Base-by-base conservation (phyloP, 1,140 invertebrate genomes). In the Saccostrea glomerata region DNA sequence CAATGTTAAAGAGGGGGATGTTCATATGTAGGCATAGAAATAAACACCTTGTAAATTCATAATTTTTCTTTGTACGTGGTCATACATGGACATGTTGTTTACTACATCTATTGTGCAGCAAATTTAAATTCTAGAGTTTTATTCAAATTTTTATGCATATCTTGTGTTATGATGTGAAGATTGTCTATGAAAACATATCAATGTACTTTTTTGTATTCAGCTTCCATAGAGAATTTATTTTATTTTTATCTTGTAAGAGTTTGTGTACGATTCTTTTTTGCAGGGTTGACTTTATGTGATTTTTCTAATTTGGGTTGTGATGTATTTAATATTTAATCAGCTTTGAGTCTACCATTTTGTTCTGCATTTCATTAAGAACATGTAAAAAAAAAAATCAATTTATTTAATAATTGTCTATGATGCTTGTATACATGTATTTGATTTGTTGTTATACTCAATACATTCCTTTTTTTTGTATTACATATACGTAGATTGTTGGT, bases 1-100 rank as follows among this genome's bases (percentile, higher is more conserved):
- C 70, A 84, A 87, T 54, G 83, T 86, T 11, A 82, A 86, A 55
- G 86, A 87, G 55, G 89, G 86, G 17, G 77, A 73, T 60, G 86
- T 89, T 2, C 89, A 89, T 87, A 89, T 89, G 70, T 77, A 77
- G 25, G 25, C 70, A 77, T 30, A 30, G 11, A 73, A 13, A 36
- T 0, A 13, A 36, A 77, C 25, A 63, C 17, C 1, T 6, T 63
- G 9, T 7, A 47, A 47, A 47, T 47, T 47, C 47, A 47, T 7
- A 47, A 47, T 47, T 36, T 47, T 47, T 47, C 47, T 47, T 47
- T 47, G 47, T 47, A 6, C 47, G 2, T 47, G 47, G 47, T 47
- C 5, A 47, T 47, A 47, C 47, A 47, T 47, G 47, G 5, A 47
- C 9, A 47, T 47, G 1, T 47, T 47, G 47, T 47, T 9, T 47